Percentiles rank a stretch among this genome's conserved stretches.
These are phyloP conservation scores for Knipowitschia caucasica DNA, from an alignment of 2,797 vertebrate genomes.

Conservation along the genomic window DNA sequence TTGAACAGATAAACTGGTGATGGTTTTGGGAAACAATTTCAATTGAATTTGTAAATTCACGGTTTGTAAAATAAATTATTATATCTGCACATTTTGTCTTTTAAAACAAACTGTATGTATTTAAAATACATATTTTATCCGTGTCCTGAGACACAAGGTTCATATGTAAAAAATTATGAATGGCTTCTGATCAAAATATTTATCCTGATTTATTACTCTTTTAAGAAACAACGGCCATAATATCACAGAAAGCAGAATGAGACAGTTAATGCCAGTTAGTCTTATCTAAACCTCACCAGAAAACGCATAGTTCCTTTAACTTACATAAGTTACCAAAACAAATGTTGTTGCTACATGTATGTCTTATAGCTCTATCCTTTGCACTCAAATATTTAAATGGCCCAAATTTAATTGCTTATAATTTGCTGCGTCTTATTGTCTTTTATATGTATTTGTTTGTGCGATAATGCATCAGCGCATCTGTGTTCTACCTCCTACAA, in stretches of 20 bases:
- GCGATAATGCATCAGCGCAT: constrained; percentile 23
- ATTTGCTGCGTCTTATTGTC: constrained; percentile 11
- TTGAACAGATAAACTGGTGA: constrained; percentile 56
- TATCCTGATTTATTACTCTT: too few relatives aligned
- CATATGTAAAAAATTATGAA: too few relatives aligned
- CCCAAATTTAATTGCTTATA: constrained; percentile 1
- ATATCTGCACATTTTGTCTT: background rate
- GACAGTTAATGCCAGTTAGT: too few relatives aligned
- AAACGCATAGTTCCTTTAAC: too few relatives aligned
- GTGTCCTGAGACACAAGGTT: too few relatives aligned
- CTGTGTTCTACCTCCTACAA: constrained; percentile 22
- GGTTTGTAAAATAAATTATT: background rate
- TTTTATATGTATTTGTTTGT: constrained; percentile 8
- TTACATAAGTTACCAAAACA: background rate
- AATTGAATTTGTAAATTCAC: constrained; percentile 5
- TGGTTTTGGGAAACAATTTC: background rate
- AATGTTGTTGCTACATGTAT: background rate
- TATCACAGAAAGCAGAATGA: too few relatives aligned
- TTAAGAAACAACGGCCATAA: too few relatives aligned
- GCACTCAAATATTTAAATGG: constrained; percentile 12
- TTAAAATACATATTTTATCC: too few relatives aligned
- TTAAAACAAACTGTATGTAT: background rate
- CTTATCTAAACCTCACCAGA: too few relatives aligned
- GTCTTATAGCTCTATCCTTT: constrained; percentile 7
- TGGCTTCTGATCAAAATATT: too few relatives aligned